Evolutionary conservation across 2,113 vertebrate species (phyloP), one percentile per base, ranked within the genome.

Genomic region (Cheirogaleus medius): DNA sequence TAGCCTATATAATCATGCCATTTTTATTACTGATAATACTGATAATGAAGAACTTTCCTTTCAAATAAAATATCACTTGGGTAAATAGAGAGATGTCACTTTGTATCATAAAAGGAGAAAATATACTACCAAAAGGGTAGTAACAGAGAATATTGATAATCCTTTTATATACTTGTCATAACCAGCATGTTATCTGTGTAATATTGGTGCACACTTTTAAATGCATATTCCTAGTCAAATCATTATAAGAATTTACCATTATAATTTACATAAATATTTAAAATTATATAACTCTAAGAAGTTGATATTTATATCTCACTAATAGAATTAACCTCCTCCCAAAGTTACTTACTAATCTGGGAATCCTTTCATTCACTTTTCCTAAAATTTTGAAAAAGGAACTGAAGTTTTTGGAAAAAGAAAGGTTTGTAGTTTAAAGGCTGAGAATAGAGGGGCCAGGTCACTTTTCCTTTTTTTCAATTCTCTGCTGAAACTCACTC

Each of bases 361-460:
- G 18, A 85, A 69, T 52, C 15, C 5, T 90, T 93, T 91, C 29
- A 87, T 82, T 90, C 42, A 54, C 2, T 83, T 96, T 96, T 81
- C 74, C 27, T 56, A 0, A 37, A 29, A 56, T 42, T 11, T 87
- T 76, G 14, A 56, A 66, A 95, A 91, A 54, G 8, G 1, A 80
- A 39, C 10, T 39, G 5, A 39, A 47, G 13, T 9, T 77, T 78
- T 23, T 12, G 9, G 15, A 7, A 6, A 47, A 77, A 64, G 7
- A 82, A 52, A 66, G 20, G 0, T 9, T 81, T 37, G 5, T 60
- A 82, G 21, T 4, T 68, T 32, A 34, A 17, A 60, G 13, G 14
- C 11, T 85, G 29, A 95, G 32, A 92, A 66, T 64, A 44, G 14
- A 27, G 32, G n/a, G 8, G 0, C 13, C 27, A 71, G 21, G 2